Evolutionary conservation across 1,140 invertebrate genomes (phyloP).

Genomic region (Parapsyche elsis): DNA sequence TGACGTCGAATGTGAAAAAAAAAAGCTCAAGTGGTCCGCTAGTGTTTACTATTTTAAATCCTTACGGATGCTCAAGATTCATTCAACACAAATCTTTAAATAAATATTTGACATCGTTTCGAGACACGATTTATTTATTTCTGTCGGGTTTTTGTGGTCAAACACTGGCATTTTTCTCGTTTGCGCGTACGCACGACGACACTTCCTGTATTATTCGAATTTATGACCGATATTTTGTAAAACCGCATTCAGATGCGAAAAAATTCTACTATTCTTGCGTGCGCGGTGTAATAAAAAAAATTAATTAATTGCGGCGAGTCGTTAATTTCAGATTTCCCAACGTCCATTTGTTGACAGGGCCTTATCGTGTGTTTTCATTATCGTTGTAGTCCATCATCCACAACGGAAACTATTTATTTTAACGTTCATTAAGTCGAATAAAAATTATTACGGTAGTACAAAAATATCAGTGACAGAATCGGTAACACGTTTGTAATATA

Average conservation of each 20-base stretch:
- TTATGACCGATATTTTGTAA: background rate
- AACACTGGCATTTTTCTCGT: constrained; percentile 34
- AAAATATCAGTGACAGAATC: background rate
- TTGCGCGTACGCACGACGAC: background rate
- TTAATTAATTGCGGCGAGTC: constrained; percentile 5
- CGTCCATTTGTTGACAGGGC: background rate
- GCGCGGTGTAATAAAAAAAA: background rate
- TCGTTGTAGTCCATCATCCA: constrained; percentile 19
- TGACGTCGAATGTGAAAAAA: background rate
- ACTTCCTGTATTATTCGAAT: constrained; percentile 35
- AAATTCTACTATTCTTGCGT: background rate
- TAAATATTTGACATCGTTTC: constrained; percentile 53
- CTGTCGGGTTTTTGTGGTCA: constrained; percentile 40
- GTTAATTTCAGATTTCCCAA: constrained; percentile 6
- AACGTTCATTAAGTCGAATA: constrained; percentile 17
- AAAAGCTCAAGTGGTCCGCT: background rate
- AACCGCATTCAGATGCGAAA: background rate
- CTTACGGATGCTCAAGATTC: constrained; percentile 50
- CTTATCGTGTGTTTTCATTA: constrained; percentile 9
- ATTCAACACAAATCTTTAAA: constrained; percentile 47
- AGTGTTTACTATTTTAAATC: constrained; percentile 31
- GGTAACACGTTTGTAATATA: too few relatives aligned
- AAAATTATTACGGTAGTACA: background rate
- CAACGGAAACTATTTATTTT: constrained; percentile 26
- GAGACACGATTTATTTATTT: constrained; percentile 51